A percentile compares a stretch with the other conserved stretches of the same genome.
Evolutionary conservation across 2,113 vertebrate genomes (phyloP).

Genomic region (Pedionomus torquatus): DNA sequence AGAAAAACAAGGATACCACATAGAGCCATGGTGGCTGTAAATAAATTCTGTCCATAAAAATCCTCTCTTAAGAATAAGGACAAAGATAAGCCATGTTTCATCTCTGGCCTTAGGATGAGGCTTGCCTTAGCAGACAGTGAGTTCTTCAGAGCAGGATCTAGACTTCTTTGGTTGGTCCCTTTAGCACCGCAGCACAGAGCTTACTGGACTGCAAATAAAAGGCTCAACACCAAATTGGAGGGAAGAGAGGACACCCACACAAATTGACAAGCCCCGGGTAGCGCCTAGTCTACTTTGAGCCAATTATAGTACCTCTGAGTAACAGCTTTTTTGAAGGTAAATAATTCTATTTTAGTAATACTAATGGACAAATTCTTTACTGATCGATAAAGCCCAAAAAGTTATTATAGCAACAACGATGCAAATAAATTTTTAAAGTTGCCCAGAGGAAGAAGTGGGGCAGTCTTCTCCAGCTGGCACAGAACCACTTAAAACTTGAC

Average conservation of each 20-base stretch:
- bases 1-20: conserved; percentile 45
- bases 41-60: conserved; percentile 13
- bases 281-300: background rate
- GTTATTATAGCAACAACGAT: background rate
- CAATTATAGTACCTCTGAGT: background rate
- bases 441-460: background rate
- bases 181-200: background rate
- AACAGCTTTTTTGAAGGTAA: background rate
- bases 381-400: background rate
- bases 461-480: background rate
- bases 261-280: background rate
- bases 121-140: background rate
- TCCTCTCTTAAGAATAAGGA: background rate
- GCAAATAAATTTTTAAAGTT: background rate
- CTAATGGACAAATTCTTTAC: background rate
- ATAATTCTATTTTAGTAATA: conserved; percentile 26
- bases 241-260: too few relatives aligned
- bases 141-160: background rate
- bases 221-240: background rate
- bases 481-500: background rate
- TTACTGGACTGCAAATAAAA: rapidly evolving
- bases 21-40: background rate
- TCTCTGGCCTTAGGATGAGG: background rate
- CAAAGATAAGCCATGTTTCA: background rate
- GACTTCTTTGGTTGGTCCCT: too few relatives aligned